These are phyloP conservation scores for Sycophila texana DNA, from an alignment of 2,888 invertebrate genomes.

Conservation along the genomic window DNA sequence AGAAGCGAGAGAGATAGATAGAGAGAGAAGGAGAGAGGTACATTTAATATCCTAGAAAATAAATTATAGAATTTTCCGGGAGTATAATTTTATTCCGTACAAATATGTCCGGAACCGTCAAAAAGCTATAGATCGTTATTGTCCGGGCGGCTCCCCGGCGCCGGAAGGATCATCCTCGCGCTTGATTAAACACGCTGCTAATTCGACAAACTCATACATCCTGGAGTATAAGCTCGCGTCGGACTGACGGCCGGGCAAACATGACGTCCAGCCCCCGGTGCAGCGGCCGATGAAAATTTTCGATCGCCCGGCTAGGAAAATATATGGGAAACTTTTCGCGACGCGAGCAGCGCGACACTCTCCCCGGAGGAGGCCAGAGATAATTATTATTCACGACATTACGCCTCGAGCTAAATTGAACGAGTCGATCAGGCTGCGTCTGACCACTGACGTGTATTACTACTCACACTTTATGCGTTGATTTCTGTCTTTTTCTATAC, in stretches of 20 bases:
- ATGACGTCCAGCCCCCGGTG: slow-evolving; percentile 58
- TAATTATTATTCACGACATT: slow-evolving; percentile 56
- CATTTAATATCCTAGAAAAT: slow-evolving; percentile 49
- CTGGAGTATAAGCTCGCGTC: slow-evolving; percentile 65
- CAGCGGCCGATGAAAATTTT: slow-evolving; percentile 64
- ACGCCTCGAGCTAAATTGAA: slow-evolving; percentile 46
- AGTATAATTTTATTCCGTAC: slow-evolving; percentile 53
- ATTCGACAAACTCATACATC: slow-evolving; percentile 70
- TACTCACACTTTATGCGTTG: slow-evolving; percentile 38
- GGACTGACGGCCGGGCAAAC: slow-evolving; percentile 68
- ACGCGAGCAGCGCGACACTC: background rate
- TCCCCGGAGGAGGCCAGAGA: slow-evolving; percentile 38
- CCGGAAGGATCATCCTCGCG: slow-evolving; percentile 69
- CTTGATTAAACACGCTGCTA: slow-evolving; percentile 69
- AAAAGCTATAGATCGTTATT: slow-evolving; percentile 58
- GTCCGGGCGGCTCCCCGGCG: slow-evolving; percentile 53
- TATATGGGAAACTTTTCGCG: slow-evolving; percentile 32
- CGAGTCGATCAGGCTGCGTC: slow-evolving; percentile 19
- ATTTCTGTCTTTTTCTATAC: background rate
- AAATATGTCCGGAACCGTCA: slow-evolving; percentile 54
- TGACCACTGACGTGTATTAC: slow-evolving; percentile 35
- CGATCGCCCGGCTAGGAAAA: slow-evolving; percentile 32
- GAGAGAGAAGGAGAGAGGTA: background rate
- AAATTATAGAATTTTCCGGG: slow-evolving; percentile 54
- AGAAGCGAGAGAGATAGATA: background rate